phyloP scores from a whole-genome alignment of 23 tunicate genomes.

The Trididemnum clinides region DNA sequence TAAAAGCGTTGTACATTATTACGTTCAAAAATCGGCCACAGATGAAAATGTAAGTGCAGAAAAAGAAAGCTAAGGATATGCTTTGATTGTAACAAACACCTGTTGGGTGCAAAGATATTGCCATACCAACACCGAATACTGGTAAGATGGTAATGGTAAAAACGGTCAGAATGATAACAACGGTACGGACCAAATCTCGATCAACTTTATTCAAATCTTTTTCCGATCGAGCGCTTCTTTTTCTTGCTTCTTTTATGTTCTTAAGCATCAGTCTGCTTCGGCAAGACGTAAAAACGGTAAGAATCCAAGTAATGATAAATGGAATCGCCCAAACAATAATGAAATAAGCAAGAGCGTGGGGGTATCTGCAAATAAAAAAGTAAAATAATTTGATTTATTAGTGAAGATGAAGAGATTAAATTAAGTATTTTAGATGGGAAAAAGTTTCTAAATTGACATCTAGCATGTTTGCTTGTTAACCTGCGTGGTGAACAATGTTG shows the following conservation, averaged over 20 bases:
- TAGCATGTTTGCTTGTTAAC: too few relatives aligned
- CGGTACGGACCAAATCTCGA: conserved; percentile 71
- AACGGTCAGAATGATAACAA: conserved; percentile 51
- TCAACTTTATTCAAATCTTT: conserved; percentile 61
- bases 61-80: conserved; percentile 29
- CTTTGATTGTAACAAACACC: conserved; percentile 23
- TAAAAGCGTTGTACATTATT: conserved; percentile 77
- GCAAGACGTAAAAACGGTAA: conserved; percentile 64
- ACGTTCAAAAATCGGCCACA: conserved; percentile 81
- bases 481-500: too few relatives aligned
- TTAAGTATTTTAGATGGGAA: too few relatives aligned
- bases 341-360: conserved; percentile 68
- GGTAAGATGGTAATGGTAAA: conserved; percentile 77
- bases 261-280: conserved; percentile 75
- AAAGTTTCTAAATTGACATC: too few relatives aligned
- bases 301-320: conserved; percentile 75
- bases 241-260: conserved; percentile 57
- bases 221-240: conserved; percentile 31
- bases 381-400: too few relatives aligned
- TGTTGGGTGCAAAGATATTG: neutral
- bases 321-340: conserved; percentile 83
- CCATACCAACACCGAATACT: conserved; percentile 50
- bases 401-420: too few relatives aligned
- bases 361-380: conserved; percentile 46
- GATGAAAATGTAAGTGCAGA: conserved; percentile 35